Evolutionary conservation across 1,140 invertebrate genomes (phyloP), one percentile per base, ranked within the genome.

Genomic region (Neuroterus valhalla): DNA sequence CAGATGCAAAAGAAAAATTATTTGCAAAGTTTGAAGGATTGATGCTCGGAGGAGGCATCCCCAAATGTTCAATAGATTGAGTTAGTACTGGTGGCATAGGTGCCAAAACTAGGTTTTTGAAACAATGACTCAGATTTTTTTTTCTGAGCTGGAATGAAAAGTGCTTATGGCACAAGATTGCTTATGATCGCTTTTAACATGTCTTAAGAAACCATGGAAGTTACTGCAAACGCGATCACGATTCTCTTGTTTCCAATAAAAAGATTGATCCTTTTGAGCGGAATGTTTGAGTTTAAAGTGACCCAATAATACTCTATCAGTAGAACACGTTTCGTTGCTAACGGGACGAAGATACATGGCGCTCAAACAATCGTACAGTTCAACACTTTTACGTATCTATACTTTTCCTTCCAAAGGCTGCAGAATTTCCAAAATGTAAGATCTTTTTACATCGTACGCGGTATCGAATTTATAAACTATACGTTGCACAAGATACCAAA

Each of bases 401-500:
- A 3, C 14, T 31, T 6, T 31, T 31, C 14, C 26, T 17, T 15
- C 23, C 26, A 71, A 42, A 17, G 11, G 19, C 3, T 19, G 50
- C n/a, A 74, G 0, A 19, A 74, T 66, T 38, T 71, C 38, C n/a
- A 50, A 21, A 46, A 67, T 42, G n/a, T 71, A 67, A 31, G 69
- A 23, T 31, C 26, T 48, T 55, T 71, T 66, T 15, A 71, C 71
- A 42, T 75, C 50, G n/a, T 45, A 31, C 42, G 43, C 44, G 26
- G 69, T 75, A 1, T 44, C 23, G 26, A 71, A 67, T 38, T 67
- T 45, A 67, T 75, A 75, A 50, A 75, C 66, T 17, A n/a, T 11
- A 15, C 21, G 21, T 66, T 75, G 74, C n/a, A 70, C 46, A 21
- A 75, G 14, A 31, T 45, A 71, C 74, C 68, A 71, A 21, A 75